Base-by-base conservation (phyloP, 2,797 vertebrate genomes). In the Erpetoichthys calabaricus region DNA sequence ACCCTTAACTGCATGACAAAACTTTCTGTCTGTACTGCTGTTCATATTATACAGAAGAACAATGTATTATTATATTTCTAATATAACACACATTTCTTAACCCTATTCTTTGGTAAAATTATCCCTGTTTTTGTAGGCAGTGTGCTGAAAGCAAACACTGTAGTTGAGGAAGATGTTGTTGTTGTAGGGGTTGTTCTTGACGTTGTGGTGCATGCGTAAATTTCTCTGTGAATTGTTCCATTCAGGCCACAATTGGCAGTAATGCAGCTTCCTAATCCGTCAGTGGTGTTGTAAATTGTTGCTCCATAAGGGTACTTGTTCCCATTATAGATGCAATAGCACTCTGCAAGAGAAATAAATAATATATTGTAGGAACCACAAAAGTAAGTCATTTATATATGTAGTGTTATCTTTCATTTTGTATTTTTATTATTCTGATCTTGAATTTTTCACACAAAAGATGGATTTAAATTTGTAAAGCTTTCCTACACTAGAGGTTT, bases 221-320 rank as follows among this genome's bases (percentile, higher is more conserved):
- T 4, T 0, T 0, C 9, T 55, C 86, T 85, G 0, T 58, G 42
- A 44, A 92, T 59, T 0, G 68, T 83, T 47, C 86, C 89, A 6
- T 91, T 77, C 1, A 47, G 51, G 2, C 75, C 75, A 59, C 94
- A 97, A n/a, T 4, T 59, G 55, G 89, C 91, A 0, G 62, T 74
- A n/a, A 96, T 85, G 59, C 92, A 97, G 45, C 77, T 70, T 45
- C 87, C 90, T 0, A 70, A 67, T 7, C 89, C 90, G n/a, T 96
- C 92, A 0, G 80, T 84, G 0, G 89, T 95, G 60, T 83, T 64
- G 69, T 97, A 97, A 63, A 96, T 80, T 3, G 75, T 66, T 0
- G 73, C 78, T 0, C 80, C 76, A 0, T 82, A 86, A 0, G 56
- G 59, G 65, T 86, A 91, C 3, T 3, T 72, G 56, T 65, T 77